Base-by-base conservation (phyloP, 2,797 vertebrate species). In the Takifugu ocellatus region DNA sequence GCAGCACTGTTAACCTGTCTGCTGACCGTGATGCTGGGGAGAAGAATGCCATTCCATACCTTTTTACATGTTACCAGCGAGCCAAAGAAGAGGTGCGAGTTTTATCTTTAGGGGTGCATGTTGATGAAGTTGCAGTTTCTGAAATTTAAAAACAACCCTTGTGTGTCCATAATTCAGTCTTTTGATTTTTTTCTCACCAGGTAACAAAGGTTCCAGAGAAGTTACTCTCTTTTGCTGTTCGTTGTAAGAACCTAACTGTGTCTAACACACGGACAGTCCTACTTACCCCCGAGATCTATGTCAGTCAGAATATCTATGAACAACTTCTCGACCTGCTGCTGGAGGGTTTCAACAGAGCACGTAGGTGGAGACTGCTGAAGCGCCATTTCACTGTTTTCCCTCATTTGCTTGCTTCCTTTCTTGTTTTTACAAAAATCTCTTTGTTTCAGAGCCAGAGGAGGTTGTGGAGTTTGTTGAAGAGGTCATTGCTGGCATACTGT, bases 141-240 rank as follows among this genome's bases (percentile, higher is more conserved):
- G 12, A 10, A 56, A 48, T 54, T 24, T 50, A 52, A 66, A 51
- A 45, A 66, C 55, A 42, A 64, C n/a, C 21, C 1, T 2, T 4
- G 4, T n/a, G 56, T 50, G 44, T 67, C 16, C 16, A 43, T 61
- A 43, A 62, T 63, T 68, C 9, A 51, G 2, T 60, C 5, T 29
- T 43, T 66, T 68, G 26, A 42, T 65, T 53, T 25, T 78, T 46
- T 62, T n/a, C 36, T 39, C 49, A 21, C 56, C 84, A 99, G 97
- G 93, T 99, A 70, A 98, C 93, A 45, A 99, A 98, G 84, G 96
- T 99, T 49, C 97, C 96, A 0, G 97, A 99, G 90, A 97, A 98
- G 74, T 84, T 98, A 44, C 87, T 98, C 57, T 89, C 95, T 1
- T 97, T 93, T 0, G 97, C 96, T 0, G 85, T 97, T 49, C 94